Conservation (phyloP, 2,797 vertebrate genomes). For the Gastrophryne carolinensis region DNA sequence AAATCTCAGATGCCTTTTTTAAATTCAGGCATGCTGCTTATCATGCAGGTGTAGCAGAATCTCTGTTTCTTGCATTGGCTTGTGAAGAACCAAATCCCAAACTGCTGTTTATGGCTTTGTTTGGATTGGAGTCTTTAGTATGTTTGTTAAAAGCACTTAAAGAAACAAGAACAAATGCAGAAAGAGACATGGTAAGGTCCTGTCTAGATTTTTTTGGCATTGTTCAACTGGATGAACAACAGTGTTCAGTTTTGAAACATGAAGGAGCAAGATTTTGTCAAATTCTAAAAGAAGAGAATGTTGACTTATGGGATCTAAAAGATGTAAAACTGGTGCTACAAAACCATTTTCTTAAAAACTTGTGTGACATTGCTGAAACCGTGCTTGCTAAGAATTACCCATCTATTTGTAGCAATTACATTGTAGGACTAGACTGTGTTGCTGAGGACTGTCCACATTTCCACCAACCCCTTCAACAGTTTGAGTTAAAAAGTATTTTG, state of each 20-base stretch:
- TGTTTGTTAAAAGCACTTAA: slow-evolving; percentile 63
- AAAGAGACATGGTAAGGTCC: slow-evolving; percentile 74
- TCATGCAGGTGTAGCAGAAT: slow-evolving; percentile 68
- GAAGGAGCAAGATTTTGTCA: slow-evolving; percentile 66
- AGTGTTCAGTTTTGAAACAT: slow-evolving; percentile 67
- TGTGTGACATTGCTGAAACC: slow-evolving; percentile 61
- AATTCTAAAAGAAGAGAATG: slow-evolving; percentile 57
- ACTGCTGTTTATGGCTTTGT: slow-evolving; percentile 56
- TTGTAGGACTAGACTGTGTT: slow-evolving; percentile 68
- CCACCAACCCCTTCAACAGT: slow-evolving; percentile 62
- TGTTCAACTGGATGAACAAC: slow-evolving; percentile 59
- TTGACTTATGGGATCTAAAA: slow-evolving; percentile 56
- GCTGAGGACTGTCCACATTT: slow-evolving; percentile 62
- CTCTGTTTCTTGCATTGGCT: slow-evolving; percentile 58
- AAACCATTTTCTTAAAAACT: slow-evolving; percentile 65
- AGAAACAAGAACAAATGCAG: slow-evolving; percentile 66
- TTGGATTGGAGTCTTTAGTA: slow-evolving; percentile 64
- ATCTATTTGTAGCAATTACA: slow-evolving; percentile 63
- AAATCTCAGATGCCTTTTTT: slow-evolving; percentile 55
- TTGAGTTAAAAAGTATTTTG: slow-evolving; percentile 64
- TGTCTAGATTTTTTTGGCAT: slow-evolving; percentile 77
- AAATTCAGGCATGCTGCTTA: slow-evolving; percentile 64
- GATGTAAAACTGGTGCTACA: slow-evolving; percentile 65
- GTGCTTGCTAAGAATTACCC: slow-evolving; percentile 59
- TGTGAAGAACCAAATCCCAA: slow-evolving; percentile 41